Percentiles rank a stretch among this genome's conserved stretches.
Evolutionary conservation across 2,113 vertebrate genomes (phyloP).

Genomic region (Microcebus murinus): DNA sequence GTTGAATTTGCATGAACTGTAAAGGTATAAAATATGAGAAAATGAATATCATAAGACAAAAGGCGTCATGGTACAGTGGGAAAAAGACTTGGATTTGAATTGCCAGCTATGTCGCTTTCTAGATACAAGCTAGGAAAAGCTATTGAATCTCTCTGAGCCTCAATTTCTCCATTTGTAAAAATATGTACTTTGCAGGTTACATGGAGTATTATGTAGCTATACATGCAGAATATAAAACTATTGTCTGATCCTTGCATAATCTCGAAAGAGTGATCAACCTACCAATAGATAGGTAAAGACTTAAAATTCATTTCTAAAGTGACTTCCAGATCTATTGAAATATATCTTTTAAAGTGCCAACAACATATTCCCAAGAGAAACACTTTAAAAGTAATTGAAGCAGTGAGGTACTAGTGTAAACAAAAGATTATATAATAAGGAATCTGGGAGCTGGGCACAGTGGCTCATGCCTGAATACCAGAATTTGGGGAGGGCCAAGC

Average conservation of each 20-base stretch:
- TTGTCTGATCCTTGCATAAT: background rate
- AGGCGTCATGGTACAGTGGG: too few species aligned
- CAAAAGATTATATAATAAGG: background rate
- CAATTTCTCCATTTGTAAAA: conserved; percentile 2
- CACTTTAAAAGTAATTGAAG: background rate
- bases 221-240: background rate
- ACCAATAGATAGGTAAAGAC: background rate
- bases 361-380: background rate
- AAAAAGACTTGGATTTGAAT: background rate
- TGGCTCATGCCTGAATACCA: too few species aligned
- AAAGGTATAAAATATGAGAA: background rate
- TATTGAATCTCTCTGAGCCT: background rate
- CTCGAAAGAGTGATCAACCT: background rate
- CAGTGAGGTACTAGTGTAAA: background rate
- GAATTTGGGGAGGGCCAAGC: too few species aligned
- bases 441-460: background rate
- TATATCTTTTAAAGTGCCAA: background rate
- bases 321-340: background rate
- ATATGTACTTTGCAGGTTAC: background rate
- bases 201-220: background rate
- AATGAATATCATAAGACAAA: background rate
- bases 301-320: background rate
- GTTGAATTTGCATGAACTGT: background rate
- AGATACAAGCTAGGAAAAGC: background rate
- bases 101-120: background rate